phyloP scores from a whole-genome alignment of 1,140 invertebrate genomes.

The Habropoda laboriosa region DNA sequence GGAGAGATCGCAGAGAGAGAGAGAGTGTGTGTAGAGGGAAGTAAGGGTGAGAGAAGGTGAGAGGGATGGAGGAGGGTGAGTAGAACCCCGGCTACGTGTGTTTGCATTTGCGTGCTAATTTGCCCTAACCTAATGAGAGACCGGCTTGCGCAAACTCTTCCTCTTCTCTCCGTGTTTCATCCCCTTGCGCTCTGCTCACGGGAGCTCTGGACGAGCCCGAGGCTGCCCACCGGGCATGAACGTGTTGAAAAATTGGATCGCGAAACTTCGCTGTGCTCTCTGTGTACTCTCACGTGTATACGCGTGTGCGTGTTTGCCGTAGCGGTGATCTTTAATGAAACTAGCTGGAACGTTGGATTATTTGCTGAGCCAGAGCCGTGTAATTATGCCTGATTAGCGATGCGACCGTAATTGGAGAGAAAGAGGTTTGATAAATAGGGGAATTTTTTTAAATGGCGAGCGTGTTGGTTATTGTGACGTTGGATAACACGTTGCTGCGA shows the following conservation, averaged over 20 bases:
- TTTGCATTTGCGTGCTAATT: constrained; percentile 78
- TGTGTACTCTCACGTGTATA: not conserved
- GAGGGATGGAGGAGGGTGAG: not conserved
- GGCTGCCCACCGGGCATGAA: constrained; percentile 21
- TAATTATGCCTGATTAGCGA: constrained; percentile 31
- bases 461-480: too few relatives aligned
- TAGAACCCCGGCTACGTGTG: constrained; percentile 56
- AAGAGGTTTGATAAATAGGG: not conserved
- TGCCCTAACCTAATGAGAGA: constrained; percentile 77
- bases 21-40: too few relatives aligned
- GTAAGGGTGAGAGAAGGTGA: constrained; percentile 2
- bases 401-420: not conserved
- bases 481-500: not conserved
- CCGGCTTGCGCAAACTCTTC: constrained; percentile 67
- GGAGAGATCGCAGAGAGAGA: constrained; percentile 43
- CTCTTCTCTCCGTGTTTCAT: constrained; percentile 21
- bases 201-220: not conserved
- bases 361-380: not conserved
- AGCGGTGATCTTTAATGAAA: constrained; percentile 45
- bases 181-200: not conserved
- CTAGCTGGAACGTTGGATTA: constrained; percentile 13
- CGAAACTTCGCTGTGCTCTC: constrained; percentile 24
- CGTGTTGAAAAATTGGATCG: constrained; percentile 49
- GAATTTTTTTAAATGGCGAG: too few relatives aligned
- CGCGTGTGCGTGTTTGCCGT: constrained; percentile 8